A percentile compares a stretch with the other conserved stretches of the same genome.
phyloP scores from a whole-genome alignment of 2,113 vertebrate species.

The Trochalopteron elliotii region DNA sequence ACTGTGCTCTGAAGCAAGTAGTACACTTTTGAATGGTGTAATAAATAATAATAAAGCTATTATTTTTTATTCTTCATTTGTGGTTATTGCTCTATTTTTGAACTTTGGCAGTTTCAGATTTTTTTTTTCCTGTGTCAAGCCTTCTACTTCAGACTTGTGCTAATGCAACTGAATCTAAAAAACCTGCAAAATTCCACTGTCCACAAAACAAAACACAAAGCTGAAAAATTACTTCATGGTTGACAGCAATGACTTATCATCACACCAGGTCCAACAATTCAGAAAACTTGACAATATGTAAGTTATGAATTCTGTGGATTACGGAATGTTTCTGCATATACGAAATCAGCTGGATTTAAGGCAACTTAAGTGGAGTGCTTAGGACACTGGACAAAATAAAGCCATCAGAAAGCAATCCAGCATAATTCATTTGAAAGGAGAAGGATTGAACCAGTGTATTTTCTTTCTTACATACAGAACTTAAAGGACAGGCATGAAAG shows the following conservation, averaged over 20 bases:
- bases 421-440: not conserved
- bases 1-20: not conserved
- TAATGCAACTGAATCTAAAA: not conserved
- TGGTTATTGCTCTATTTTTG: not conserved
- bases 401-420: not conserved
- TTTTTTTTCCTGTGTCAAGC: not conserved
- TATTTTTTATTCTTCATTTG: conserved; percentile 24
- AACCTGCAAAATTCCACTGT: not conserved
- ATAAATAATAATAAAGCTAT: conserved; percentile 28
- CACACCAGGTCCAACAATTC: not conserved
- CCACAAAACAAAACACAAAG: not conserved
- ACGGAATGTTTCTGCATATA: not conserved
- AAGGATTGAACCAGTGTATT: not conserved
- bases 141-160: not conserved
- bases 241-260: not conserved
- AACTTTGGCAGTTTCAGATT: not conserved
- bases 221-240: not conserved
- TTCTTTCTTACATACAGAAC: not conserved
- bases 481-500: not conserved
- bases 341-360: not conserved
- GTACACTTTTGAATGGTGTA: not conserved
- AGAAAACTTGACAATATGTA: not conserved
- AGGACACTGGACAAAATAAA: not conserved
- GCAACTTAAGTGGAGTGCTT: not conserved
- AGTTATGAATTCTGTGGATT: not conserved